These are phyloP conservation scores for Amazona vittata DNA, from an alignment of 2,113 vertebrate species.

Conservation along the genomic window DNA sequence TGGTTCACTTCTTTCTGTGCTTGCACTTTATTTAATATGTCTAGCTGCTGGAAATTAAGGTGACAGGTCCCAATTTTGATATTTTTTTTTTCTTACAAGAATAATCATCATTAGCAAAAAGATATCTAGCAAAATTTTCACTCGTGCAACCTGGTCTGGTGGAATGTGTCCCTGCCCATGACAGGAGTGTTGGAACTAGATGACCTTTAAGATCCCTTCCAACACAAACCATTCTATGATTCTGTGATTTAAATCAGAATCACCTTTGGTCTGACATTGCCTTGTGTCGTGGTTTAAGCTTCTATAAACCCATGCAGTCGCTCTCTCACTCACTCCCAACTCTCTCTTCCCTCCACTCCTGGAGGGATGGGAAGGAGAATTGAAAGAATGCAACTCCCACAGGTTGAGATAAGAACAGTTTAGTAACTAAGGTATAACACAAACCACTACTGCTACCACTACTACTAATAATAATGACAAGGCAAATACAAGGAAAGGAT, in stretches of 20 bases:
- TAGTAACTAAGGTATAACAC: too few species aligned
- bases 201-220: not conserved
- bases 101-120: not conserved
- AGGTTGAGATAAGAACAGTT: too few species aligned
- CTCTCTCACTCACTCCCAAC: too few species aligned
- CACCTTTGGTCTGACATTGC: not conserved
- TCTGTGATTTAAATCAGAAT: not conserved
- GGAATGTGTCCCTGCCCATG: not conserved
- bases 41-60: not conserved
- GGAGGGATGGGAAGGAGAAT: too few species aligned
- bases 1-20: not conserved
- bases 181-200: not conserved
- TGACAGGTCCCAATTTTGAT: not conserved
- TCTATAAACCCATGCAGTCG: too few species aligned
- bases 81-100: not conserved
- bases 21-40: not conserved
- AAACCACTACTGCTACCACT: too few species aligned
- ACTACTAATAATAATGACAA: too few species aligned
- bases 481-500: too few species aligned
- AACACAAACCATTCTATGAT: not conserved
- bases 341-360: too few species aligned
- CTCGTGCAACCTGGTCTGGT: not conserved
- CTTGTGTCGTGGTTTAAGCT: too few species aligned
- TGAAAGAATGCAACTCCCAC: too few species aligned
- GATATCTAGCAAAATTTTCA: not conserved